These are phyloP conservation scores for Condylura cristata DNA, from an alignment of 2,113 vertebrate genomes.

Conservation along the genomic window DNA sequence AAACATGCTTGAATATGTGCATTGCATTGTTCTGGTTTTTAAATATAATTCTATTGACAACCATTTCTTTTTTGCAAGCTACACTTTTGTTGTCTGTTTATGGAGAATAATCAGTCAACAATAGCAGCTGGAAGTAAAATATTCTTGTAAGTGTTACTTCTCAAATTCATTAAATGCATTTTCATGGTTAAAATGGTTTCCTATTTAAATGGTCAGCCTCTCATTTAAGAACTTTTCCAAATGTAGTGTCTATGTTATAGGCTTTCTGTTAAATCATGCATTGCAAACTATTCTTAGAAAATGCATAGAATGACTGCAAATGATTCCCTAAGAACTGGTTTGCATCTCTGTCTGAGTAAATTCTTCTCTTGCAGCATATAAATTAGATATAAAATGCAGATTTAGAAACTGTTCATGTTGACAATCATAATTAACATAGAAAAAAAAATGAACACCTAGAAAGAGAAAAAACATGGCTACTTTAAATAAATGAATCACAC, in stretches of 20 bases:
- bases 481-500: neutral
- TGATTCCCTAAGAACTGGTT: neutral
- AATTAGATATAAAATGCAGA: slow-evolving; percentile 40
- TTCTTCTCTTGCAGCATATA: slow-evolving; percentile 5
- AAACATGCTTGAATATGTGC: neutral
- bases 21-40: neutral
- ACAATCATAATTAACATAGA: neutral
- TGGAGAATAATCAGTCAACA: slow-evolving; percentile 16
- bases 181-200: slow-evolving; percentile 7
- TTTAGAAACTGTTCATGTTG: neutral
- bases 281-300: slow-evolving; percentile 9
- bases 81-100: neutral
- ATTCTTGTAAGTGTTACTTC: neutral
- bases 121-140: neutral
- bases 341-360: neutral
- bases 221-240: neutral
- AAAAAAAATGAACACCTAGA: neutral
- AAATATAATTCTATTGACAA: neutral
- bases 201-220: neutral
- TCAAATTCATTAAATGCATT: neutral
- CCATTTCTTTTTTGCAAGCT: neutral
- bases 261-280: slow-evolving; percentile 30
- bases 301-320: neutral
- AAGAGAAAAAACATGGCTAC: neutral
- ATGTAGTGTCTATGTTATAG: neutral